phyloP scores from a whole-genome alignment of 2,888 invertebrate genomes.

The Mechanitis mazaeus region DNA sequence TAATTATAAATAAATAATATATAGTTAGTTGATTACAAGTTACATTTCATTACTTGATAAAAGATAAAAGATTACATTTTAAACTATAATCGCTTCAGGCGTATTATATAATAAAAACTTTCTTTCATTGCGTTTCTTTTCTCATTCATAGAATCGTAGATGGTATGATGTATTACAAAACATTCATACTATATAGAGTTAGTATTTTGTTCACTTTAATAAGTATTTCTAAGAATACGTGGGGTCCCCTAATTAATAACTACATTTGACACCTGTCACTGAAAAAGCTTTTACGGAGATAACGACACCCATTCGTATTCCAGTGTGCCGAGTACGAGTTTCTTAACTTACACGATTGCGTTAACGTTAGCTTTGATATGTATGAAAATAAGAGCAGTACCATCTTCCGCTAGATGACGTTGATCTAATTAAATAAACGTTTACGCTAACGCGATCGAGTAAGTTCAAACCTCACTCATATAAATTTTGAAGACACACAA shows the following conservation, averaged over 20 bases:
- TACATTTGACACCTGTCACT: slow-evolving; percentile 31
- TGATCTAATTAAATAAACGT: too few species aligned
- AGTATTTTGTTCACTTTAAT: slow-evolving; percentile 8
- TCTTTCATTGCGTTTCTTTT: slow-evolving; percentile 1
- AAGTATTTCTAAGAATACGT: slow-evolving; percentile 23
- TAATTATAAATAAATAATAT: neutral
- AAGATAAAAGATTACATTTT: neutral
- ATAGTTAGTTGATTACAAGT: neutral
- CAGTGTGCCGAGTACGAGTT: slow-evolving; percentile 29
- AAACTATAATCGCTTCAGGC: slow-evolving; percentile 26
- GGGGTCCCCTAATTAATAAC: slow-evolving; percentile 41
- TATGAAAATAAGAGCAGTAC: too few species aligned
- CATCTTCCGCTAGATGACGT: too few species aligned
- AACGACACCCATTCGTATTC: slow-evolving; percentile 60
- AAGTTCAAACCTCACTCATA: too few species aligned
- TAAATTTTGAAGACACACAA: slow-evolving; percentile 64
- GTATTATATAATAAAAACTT: slow-evolving; percentile 38
- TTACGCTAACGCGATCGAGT: too few species aligned
- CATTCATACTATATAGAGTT: neutral
- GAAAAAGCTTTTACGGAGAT: slow-evolving; percentile 43
- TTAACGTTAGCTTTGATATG: too few species aligned
- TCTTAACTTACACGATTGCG: too few species aligned
- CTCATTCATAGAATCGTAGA: slow-evolving; percentile 1
- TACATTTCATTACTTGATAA: neutral
- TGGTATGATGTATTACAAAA: neutral